A percentile compares a stretch with the other conserved stretches of the same genome.
Conservation (phyloP, 2,888 invertebrate species). For the Crossocerus cetratus region DNA sequence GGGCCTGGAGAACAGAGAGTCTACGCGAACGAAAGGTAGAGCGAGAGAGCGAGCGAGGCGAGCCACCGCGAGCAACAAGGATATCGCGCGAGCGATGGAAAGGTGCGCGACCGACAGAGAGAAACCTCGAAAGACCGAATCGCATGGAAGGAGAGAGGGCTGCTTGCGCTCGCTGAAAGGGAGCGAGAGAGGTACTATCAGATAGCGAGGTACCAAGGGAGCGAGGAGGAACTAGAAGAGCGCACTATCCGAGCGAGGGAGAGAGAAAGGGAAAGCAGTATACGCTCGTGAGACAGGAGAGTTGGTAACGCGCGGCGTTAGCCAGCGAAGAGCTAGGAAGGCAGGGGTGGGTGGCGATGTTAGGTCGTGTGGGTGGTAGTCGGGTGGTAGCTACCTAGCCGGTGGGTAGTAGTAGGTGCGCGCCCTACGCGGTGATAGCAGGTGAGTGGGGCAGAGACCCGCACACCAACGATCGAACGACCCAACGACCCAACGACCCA, state of each 20-base stretch:
- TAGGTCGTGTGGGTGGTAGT: slow-evolving; percentile 27
- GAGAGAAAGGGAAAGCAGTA: not conserved
- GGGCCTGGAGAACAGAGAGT: not conserved
- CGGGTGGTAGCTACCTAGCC: slow-evolving; percentile 50
- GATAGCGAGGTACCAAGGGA: too few species aligned
- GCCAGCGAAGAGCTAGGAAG: slow-evolving; percentile 40
- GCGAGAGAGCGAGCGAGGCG: not conserved
- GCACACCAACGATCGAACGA: too few species aligned
- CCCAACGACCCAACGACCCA: too few species aligned
- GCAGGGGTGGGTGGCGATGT: slow-evolving; percentile 23
- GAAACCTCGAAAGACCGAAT: slow-evolving; percentile 11
- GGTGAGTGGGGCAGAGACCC: slow-evolving; percentile 62
- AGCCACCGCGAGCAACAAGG: not conserved
- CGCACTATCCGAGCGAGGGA: not conserved
- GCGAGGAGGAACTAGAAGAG: too few species aligned
- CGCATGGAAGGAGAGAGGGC: not conserved
- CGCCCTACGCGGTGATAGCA: slow-evolving; percentile 63
- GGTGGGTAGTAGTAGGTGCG: slow-evolving; percentile 63
- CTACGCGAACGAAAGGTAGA: not conserved
- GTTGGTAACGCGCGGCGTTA: slow-evolving; percentile 49
- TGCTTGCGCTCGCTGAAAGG: not conserved
- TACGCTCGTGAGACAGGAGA: slow-evolving; percentile 9
- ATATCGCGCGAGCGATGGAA: not conserved
- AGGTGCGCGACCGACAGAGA: slow-evolving; percentile 14
- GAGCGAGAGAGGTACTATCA: not conserved